Percentiles rank a stretch among this genome's conserved stretches.
These are phyloP conservation scores for Calycopis cecrops DNA, from an alignment of 1,140 invertebrate species.

Conservation along the genomic window DNA sequence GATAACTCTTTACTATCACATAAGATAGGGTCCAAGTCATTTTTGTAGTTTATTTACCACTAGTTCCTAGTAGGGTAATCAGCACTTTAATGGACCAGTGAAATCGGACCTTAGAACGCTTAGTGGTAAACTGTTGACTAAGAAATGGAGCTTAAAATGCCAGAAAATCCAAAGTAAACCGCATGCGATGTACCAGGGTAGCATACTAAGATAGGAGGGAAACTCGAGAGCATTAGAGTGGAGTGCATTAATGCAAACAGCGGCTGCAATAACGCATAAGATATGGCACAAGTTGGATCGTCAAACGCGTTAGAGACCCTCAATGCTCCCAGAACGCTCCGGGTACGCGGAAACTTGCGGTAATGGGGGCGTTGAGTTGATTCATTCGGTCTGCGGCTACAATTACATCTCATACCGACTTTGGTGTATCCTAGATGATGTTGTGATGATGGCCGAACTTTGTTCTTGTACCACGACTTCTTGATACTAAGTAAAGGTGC, in stretches of 20 bases:
- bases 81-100: too few species aligned
- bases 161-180: slow-evolving; percentile 25
- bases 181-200: slow-evolving; percentile 19
- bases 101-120: too few species aligned
- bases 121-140: too few species aligned
- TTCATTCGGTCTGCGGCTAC: slow-evolving; percentile 34
- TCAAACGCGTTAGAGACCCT: slow-evolving; percentile 38
- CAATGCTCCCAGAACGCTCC: slow-evolving; percentile 38
- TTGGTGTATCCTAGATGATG: slow-evolving; percentile 19
- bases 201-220: neutral
- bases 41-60: too few species aligned
- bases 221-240: slow-evolving; percentile 18
- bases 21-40: too few species aligned
- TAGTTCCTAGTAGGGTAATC: too few species aligned
- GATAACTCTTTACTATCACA: too few species aligned
- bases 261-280: slow-evolving; percentile 44
- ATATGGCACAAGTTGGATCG: slow-evolving; percentile 51
- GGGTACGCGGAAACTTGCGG: slow-evolving; percentile 35
- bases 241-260: slow-evolving; percentile 48
- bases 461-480: too few species aligned
- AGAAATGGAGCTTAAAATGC: too few species aligned
- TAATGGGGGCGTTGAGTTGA: slow-evolving; percentile 36
- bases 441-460: too few species aligned
- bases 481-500: too few species aligned
- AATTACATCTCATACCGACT: slow-evolving; percentile 21